Base-by-base conservation (phyloP, 1,140 invertebrate genomes). In the Bombus impatiens region DNA sequence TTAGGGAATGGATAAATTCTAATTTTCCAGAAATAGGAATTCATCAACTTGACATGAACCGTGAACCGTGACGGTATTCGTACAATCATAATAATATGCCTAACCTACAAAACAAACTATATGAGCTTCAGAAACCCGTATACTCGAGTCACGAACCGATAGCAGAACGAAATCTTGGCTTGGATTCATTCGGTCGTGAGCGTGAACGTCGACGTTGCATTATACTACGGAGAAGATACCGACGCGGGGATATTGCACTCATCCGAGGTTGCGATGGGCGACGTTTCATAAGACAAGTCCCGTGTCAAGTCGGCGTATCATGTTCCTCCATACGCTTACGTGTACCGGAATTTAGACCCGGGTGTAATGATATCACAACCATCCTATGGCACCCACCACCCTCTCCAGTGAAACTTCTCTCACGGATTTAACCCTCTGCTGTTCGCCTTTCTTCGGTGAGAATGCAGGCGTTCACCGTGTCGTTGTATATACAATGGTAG, bases 221-320 rank as follows among this genome's bases (percentile, higher is more conserved):
- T 78, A 32, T 65, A 32, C 59, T 13, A 22, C 57, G 13, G 28
- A 22, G 59, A 32, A 78, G 37, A 65, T 67, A 67, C 32, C 78
- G 65, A 53, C 47, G 3, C 78, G 18, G 42, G 10, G 32, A 47
- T 68, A 70, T 37, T 44, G 78, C 44, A 18, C 78, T 80, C 35
- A 68, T 67, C 37, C 42, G 72, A 32, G 42, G 72, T 42, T 15
- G 76, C 25, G 28, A n/a, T 37, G 28, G 44, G 47, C 37, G 67
- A 71, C 67, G 68, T 71, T 47, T 71, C 67, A 71, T 57, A 57
- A 81, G 78, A 81, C 78, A 71, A 71, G 78, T 8, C 37, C 47
- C 78, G 67, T 57, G 78, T 81, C 78, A 80, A 62, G 65, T 67
- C 42, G 12, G 22, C 35, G 78, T 70, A 81, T 81, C 78, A 81